Percentiles rank a stretch among this genome's conserved stretches.
These are phyloP conservation scores for Nesidiocoris tenuis DNA, from an alignment of 2,888 invertebrate genomes.

Conservation along the genomic window DNA sequence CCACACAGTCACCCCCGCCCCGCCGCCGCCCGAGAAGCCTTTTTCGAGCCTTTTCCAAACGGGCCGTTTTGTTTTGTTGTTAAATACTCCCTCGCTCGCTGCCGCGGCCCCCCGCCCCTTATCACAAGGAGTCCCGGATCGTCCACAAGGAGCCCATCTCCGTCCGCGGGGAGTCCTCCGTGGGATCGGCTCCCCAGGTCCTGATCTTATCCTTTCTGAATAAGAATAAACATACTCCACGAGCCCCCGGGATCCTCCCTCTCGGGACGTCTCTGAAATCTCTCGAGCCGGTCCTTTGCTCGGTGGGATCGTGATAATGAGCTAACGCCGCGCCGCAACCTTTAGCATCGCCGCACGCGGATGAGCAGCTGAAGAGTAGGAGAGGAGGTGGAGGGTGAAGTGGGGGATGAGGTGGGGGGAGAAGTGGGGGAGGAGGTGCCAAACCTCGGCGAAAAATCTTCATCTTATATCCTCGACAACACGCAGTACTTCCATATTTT, in stretches of 20 bases:
- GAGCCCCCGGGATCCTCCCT: neutral
- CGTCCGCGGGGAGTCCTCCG: too few relatives aligned
- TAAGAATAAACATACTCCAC: slow-evolving; percentile 37
- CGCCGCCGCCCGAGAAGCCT: neutral
- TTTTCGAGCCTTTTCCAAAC: neutral
- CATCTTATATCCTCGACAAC: too few relatives aligned
- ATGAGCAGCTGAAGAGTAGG: neutral
- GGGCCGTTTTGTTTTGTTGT: neutral
- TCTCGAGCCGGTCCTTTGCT: neutral
- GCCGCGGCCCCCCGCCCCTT: neutral
- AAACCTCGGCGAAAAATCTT: too few relatives aligned
- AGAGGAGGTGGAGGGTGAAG: neutral
- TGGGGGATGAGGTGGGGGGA: neutral
- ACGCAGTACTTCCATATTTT: too few relatives aligned
- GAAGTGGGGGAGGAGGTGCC: too few relatives aligned
- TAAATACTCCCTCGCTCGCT: neutral
- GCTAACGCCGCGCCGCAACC: slow-evolving; percentile 38
- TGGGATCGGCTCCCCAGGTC: neutral
- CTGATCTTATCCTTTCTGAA: slow-evolving; percentile 34
- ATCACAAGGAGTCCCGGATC: neutral
- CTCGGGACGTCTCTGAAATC: neutral
- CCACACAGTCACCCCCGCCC: neutral
- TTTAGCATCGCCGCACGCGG: neutral
- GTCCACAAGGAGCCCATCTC: neutral
- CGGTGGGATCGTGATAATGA: slow-evolving; percentile 36